Evolutionary conservation across 2,888 invertebrate genomes (phyloP).

Genomic region (Acanthosepion pharaonis): DNA sequence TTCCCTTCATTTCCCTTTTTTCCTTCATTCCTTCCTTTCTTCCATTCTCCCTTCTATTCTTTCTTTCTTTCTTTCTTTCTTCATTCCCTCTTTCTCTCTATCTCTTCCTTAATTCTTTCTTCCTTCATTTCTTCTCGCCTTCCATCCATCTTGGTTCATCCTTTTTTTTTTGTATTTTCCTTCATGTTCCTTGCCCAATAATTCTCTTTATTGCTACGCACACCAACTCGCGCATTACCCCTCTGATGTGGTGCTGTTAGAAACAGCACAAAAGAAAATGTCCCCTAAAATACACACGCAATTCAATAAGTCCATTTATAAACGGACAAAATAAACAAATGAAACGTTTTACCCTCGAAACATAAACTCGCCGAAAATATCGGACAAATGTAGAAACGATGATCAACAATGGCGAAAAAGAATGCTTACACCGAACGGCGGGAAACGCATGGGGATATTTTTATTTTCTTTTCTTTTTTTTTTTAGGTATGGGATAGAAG

Average conservation of each 20-base stretch:
- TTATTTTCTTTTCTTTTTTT: neutral
- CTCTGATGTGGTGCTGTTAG: neutral
- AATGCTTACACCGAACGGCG: neutral
- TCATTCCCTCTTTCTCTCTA: neutral
- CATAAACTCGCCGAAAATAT: neutral
- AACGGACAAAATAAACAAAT: neutral
- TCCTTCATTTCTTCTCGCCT: neutral
- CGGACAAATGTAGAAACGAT: slow-evolving; percentile 12
- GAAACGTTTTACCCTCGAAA: slow-evolving; percentile 2
- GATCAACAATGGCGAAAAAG: neutral
- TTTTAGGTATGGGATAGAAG: neutral
- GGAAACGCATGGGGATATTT: neutral
- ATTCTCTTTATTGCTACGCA: neutral
- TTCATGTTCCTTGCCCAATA: neutral
- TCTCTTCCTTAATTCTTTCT: neutral
- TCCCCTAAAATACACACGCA: neutral
- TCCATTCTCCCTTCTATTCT: neutral
- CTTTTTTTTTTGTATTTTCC: neutral
- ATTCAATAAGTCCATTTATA: neutral
- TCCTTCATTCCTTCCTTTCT: neutral
- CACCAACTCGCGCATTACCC: neutral
- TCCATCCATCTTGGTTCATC: neutral
- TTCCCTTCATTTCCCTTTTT: too few species aligned
- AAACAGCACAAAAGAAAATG: neutral
- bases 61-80: neutral